These are phyloP conservation scores for Oreamnos americanus DNA, from an alignment of 2,113 vertebrate genomes.

Conservation along the genomic window DNA sequence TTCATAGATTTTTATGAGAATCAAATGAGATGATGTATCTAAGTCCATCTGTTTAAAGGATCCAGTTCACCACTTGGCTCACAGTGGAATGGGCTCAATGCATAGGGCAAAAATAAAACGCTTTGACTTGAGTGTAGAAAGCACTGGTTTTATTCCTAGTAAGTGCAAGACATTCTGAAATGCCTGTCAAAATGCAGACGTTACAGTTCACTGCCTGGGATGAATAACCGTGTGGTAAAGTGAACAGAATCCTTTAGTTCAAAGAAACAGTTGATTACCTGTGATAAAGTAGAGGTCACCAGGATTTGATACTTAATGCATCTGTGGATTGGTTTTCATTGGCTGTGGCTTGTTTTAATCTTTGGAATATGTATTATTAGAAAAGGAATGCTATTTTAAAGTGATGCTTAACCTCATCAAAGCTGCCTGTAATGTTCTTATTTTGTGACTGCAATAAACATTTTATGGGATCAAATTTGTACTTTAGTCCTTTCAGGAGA, in stretches of 20 bases:
- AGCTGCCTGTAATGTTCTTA: slow-evolving; percentile 51
- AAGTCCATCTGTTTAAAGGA: slow-evolving; percentile 6
- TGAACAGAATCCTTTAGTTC: slow-evolving; percentile 20
- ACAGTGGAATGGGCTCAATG: neutral
- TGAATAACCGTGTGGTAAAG: neutral
- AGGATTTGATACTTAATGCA: neutral
- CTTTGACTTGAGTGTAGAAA: neutral
- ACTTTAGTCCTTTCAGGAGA: slow-evolving; percentile 68
- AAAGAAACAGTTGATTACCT: neutral
- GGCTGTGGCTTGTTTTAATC: slow-evolving; percentile 42
- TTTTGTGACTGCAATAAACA: slow-evolving; percentile 63
- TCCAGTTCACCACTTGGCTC: neutral
- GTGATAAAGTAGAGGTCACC: neutral
- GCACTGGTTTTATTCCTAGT: neutral
- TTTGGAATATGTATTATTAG: slow-evolving; percentile 37
- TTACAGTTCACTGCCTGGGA: neutral
- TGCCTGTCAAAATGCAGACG: neutral
- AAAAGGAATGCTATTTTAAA: slow-evolving; percentile 48
- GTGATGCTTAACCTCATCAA: slow-evolving; percentile 21
- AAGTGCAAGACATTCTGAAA: neutral
- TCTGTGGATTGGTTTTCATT: neutral
- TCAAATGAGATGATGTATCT: neutral
- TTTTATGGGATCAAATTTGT: slow-evolving; percentile 54
- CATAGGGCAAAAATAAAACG: neutral
- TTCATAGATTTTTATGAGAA: neutral